A percentile compares a stretch with the other conserved stretches of the same genome.
Evolutionary conservation across 2,113 vertebrate genomes (phyloP).

Genomic region (Peucedramus taeniatus): DNA sequence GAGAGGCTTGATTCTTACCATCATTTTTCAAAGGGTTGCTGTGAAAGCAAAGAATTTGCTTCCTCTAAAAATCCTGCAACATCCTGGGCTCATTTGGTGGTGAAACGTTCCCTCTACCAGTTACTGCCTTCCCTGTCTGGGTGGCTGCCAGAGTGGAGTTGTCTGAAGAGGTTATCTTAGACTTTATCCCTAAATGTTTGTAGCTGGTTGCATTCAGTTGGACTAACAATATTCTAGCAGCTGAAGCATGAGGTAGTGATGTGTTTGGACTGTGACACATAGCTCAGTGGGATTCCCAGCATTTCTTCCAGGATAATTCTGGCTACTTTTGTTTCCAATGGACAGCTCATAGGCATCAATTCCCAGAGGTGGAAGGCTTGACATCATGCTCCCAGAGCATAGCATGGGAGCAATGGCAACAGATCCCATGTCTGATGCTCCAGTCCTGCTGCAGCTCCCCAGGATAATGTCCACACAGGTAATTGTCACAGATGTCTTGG

Average conservation of each 20-base stretch:
- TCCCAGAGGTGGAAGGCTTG: background rate
- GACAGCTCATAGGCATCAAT: fast-evolving
- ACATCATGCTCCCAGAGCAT: fast-evolving
- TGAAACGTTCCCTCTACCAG: background rate
- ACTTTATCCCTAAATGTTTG: background rate
- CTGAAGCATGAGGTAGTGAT: background rate
- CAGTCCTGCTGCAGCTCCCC: background rate
- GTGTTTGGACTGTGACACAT: fast-evolving
- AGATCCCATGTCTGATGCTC: background rate
- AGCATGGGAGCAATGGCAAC: fast-evolving
- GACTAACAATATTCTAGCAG: background rate
- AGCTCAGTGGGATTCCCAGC: background rate
- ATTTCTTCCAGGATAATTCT: background rate
- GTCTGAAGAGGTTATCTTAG: background rate
- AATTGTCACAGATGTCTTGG: background rate
- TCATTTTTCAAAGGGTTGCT: background rate
- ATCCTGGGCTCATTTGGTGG: background rate
- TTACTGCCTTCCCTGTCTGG: background rate
- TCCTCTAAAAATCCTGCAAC: background rate
- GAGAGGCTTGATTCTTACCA: background rate
- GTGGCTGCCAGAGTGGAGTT: background rate
- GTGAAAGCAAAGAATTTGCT: background rate
- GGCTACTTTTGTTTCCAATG: background rate
- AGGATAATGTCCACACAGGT: background rate
- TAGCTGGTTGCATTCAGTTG: background rate